Conservation (phyloP, 2,888 invertebrate genomes). For the Griposia aprilina region DNA sequence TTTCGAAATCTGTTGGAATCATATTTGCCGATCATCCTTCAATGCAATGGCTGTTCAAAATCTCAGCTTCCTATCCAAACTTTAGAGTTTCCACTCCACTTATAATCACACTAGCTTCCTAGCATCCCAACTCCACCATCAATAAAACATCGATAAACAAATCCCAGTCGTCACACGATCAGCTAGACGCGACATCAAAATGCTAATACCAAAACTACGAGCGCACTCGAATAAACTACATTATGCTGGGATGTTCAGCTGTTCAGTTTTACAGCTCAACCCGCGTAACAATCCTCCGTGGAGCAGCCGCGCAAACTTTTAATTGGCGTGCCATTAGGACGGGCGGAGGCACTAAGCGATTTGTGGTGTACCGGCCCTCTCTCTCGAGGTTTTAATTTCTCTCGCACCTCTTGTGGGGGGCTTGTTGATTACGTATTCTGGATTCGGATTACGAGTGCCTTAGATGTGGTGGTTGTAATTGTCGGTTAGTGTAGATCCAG, state of each 20-base stretch:
- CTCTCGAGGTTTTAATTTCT: conserved; percentile 86
- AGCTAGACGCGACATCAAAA: conserved; percentile 83
- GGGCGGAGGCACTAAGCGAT: conserved; percentile 90
- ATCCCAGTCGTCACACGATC: conserved; percentile 67
- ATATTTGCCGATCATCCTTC: not conserved
- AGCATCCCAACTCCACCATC: conserved; percentile 37
- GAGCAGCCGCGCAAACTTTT: conserved; percentile 88
- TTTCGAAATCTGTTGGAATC: not conserved
- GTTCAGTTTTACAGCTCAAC: conserved; percentile 88
- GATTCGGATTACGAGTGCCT: conserved; percentile 67
- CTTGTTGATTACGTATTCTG: conserved; percentile 78
- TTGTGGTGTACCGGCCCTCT: conserved; percentile 90
- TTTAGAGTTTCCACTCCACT: conserved; percentile 6
- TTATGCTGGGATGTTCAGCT: conserved; percentile 84
- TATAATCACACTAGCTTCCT: conserved; percentile 7
- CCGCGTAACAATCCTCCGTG: conserved; percentile 85
- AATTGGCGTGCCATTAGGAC: conserved; percentile 91
- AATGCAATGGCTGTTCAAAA: not conserved
- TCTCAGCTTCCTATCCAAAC: conserved; percentile 2
- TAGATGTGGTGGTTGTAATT: conserved; percentile 47
- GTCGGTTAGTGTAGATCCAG: conserved; percentile 22
- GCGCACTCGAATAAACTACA: conserved; percentile 85
- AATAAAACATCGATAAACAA: conserved; percentile 65
- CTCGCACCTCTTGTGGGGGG: conserved; percentile 81
- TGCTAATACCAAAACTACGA: conserved; percentile 83